These are phyloP conservation scores for Astropecten irregularis DNA, from an alignment of 53 echinoderm and acorn worm genomes.

Conservation along the genomic window DNA sequence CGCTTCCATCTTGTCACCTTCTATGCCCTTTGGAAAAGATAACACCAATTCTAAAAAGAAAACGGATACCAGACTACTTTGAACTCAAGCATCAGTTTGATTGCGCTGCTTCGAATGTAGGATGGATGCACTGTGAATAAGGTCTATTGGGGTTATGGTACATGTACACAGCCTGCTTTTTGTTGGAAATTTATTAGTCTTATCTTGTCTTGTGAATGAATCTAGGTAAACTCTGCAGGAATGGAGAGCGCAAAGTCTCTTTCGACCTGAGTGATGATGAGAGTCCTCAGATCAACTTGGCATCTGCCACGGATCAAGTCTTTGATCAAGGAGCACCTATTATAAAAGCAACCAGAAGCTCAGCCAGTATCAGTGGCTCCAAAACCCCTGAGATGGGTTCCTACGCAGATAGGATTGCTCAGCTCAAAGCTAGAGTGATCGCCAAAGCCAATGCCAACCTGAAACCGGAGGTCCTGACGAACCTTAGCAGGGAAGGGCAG, in stretches of 20 bases:
- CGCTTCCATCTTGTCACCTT: too few species aligned
- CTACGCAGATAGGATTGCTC: slow-evolving; percentile 41
- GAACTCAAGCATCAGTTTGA: too few species aligned
- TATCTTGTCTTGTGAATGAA: too few species aligned
- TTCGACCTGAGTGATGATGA: slow-evolving; percentile 68
- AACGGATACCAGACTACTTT: too few species aligned
- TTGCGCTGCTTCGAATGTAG: too few species aligned
- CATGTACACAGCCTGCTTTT: too few species aligned
- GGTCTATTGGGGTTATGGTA: too few species aligned
- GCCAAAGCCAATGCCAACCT: slow-evolving; percentile 66
- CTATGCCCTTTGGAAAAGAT: too few species aligned
- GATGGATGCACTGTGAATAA: too few species aligned
- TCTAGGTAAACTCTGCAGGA: slow-evolving; percentile 5
- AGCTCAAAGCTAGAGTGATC: slow-evolving; percentile 64
- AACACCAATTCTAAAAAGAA: too few species aligned
- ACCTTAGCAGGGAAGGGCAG: not conserved
- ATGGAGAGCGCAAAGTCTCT: slow-evolving; percentile 34
- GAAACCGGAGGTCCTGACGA: slow-evolving; percentile 8
- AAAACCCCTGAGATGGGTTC: not conserved
- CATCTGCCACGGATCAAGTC: not conserved
- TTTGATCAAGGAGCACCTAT: not conserved
- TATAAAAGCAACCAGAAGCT: not conserved
- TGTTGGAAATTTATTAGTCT: too few species aligned
- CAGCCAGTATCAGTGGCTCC: not conserved
- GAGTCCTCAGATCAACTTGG: slow-evolving; percentile 62